phyloP scores from a whole-genome alignment of 2,888 invertebrate species.

The Sclerodermus sp. region DNA sequence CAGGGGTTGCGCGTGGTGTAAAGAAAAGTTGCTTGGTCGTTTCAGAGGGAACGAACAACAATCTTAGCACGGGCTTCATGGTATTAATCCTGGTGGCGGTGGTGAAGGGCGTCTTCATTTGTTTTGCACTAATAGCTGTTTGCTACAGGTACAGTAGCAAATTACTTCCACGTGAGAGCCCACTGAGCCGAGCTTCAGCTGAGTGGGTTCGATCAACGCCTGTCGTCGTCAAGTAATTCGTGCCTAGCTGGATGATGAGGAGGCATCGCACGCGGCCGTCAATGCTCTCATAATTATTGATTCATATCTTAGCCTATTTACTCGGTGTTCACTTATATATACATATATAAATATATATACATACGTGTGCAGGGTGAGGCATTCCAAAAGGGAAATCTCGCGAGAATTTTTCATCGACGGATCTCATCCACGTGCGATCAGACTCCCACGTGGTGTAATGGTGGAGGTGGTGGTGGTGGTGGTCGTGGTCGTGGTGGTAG shows the following conservation, averaged over 20 bases:
- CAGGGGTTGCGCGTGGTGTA: neutral
- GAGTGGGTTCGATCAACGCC: conserved; percentile 39
- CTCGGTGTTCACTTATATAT: conserved; percentile 29
- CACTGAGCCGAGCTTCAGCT: conserved; percentile 23
- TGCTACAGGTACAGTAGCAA: conserved; percentile 83
- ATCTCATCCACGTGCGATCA: no score
- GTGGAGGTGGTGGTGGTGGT: no score
- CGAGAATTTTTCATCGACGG: no score
- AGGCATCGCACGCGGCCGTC: conserved; percentile 53
- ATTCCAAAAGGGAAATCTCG: no score
- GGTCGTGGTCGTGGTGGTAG: no score
- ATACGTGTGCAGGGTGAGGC: no score
- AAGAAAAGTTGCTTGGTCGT: conserved; percentile 39
- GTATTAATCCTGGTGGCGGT: conserved; percentile 90
- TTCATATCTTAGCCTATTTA: conserved; percentile 38
- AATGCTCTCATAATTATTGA: conserved; percentile 41
- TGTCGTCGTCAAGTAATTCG: conserved; percentile 46
- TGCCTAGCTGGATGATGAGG: conserved; percentile 51
- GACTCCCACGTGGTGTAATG: no score
- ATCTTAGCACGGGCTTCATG: conserved; percentile 87
- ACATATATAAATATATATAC: conserved; percentile 9
- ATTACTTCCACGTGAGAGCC: conserved; percentile 21
- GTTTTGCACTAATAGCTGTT: conserved; percentile 92
- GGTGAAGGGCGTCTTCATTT: conserved; percentile 92
- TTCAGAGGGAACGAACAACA: conserved; percentile 76